phyloP scores from a whole-genome alignment of 2,888 invertebrate species.

The Melipona beecheii region DNA sequence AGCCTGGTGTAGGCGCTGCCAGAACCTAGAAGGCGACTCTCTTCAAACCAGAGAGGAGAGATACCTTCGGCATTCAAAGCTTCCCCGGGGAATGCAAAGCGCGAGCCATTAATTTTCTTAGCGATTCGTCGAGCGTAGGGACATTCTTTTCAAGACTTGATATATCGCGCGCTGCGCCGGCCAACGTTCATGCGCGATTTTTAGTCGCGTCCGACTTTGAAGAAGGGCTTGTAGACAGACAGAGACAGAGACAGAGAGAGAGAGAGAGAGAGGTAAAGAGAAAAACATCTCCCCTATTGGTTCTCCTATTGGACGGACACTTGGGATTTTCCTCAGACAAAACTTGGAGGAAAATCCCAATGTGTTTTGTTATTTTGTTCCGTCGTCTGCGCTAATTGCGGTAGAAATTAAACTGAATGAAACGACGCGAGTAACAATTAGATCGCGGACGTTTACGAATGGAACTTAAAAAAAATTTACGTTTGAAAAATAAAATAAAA shows the following conservation, averaged over 20 bases:
- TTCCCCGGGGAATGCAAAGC: slow-evolving; percentile 69
- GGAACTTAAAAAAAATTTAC: too few species aligned
- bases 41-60: background rate
- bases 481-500: too few species aligned
- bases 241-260: too few species aligned
- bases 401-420: too few species aligned
- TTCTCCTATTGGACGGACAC: background rate
- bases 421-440: too few species aligned
- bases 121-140: slow-evolving; percentile 69
- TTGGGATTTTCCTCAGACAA: too few species aligned
- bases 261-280: too few species aligned
- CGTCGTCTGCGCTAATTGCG: too few species aligned
- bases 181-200: slow-evolving; percentile 52
- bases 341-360: too few species aligned
- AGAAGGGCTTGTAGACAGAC: background rate
- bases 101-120: slow-evolving; percentile 73
- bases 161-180: slow-evolving; percentile 59
- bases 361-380: too few species aligned
- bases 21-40: slow-evolving; percentile 54
- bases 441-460: too few species aligned
- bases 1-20: slow-evolving; percentile 16
- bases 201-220: slow-evolving; percentile 34
- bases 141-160: slow-evolving; percentile 66
- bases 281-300: slow-evolving; percentile 19
- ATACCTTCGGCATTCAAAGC: slow-evolving; percentile 66